These are phyloP conservation scores for Sipunculus nudus DNA, from an alignment of 2,888 invertebrate genomes.

Conservation along the genomic window DNA sequence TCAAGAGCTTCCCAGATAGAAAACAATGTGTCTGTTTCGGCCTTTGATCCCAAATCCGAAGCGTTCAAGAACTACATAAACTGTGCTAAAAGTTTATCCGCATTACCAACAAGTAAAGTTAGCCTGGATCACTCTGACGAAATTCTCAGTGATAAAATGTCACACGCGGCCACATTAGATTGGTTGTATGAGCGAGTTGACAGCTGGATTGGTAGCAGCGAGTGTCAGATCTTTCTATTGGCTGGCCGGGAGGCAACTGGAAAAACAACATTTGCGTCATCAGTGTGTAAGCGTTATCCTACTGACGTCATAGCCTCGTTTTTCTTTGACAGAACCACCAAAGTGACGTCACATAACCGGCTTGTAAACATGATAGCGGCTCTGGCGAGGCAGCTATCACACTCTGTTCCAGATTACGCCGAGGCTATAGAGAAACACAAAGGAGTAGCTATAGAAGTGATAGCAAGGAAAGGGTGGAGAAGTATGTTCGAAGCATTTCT, in stretches of 20 bases:
- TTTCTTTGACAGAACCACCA: too few species aligned
- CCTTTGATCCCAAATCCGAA: constrained; percentile 15
- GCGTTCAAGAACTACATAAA: constrained; percentile 23
- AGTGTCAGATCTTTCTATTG: constrained; percentile 22
- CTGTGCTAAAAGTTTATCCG: too few species aligned
- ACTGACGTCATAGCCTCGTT: constrained; percentile 18
- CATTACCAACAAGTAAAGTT: too few species aligned
- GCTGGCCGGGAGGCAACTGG: constrained; percentile 23
- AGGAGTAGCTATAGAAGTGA: too few species aligned
- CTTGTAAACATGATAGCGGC: too few species aligned
- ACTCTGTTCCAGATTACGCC: too few species aligned
- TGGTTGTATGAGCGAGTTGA: constrained; percentile 31
- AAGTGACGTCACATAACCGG: too few species aligned
- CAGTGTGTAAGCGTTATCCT: constrained; percentile 28
- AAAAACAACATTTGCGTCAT: constrained; percentile 29
- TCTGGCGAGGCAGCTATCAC: too few species aligned
- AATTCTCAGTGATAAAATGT: constrained; percentile 28
- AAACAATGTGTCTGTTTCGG: constrained; percentile 4
- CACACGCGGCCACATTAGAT: constrained; percentile 33
- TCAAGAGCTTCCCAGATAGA: constrained; percentile 1
- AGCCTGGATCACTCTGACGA: constrained; percentile 11
- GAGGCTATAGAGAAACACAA: too few species aligned
- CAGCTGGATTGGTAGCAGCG: constrained; percentile 14
- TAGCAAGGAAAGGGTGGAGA: too few species aligned
- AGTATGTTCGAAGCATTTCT: too few species aligned